Conservation (phyloP, 2,888 invertebrate genomes). For the Diloba caeruleocephala region DNA sequence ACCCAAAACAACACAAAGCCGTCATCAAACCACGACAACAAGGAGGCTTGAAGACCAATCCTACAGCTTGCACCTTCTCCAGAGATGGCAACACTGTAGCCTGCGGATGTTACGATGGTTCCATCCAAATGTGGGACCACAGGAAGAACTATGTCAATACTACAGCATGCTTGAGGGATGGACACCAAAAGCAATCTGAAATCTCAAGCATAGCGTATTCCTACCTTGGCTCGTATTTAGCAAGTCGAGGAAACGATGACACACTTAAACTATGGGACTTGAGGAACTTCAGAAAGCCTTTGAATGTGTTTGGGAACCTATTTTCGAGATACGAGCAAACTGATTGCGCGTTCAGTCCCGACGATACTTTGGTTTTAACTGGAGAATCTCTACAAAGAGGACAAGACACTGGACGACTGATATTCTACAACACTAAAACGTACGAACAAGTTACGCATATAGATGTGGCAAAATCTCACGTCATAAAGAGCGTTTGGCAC, state of each 20-base stretch:
- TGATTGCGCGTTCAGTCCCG: conserved; percentile 96
- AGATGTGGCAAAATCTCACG: conserved; percentile 93
- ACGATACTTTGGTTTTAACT: conserved; percentile 96
- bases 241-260: conserved; percentile 96
- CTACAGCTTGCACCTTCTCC: conserved; percentile 95
- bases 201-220: conserved; percentile 96
- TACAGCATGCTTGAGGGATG: conserved; percentile 92
- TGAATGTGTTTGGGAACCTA: conserved; percentile 91
- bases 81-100: conserved; percentile 96
- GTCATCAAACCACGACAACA: conserved; percentile 96
- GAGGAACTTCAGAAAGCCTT: conserved; percentile 93
- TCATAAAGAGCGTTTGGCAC: conserved; percentile 98
- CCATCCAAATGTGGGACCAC: conserved; percentile 99
- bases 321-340: conserved; percentile 96
- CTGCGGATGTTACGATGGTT: conserved; percentile 98
- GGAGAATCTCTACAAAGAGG: conserved; percentile 94
- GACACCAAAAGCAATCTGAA: conserved; percentile 94
- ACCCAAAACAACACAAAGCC: conserved; percentile 93
- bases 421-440: conserved; percentile 94
- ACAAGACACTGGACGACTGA: conserved; percentile 90
- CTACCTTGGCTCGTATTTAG: conserved; percentile 93
- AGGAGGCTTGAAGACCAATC: conserved; percentile 95
- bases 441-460: conserved; percentile 93
- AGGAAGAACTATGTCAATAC: conserved; percentile 97
- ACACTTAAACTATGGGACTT: conserved; percentile 98